Percentiles rank a stretch among this genome's conserved stretches.
Evolutionary conservation across 2,797 vertebrate species (phyloP).

Genomic region (Masticophis lateralis): DNA sequence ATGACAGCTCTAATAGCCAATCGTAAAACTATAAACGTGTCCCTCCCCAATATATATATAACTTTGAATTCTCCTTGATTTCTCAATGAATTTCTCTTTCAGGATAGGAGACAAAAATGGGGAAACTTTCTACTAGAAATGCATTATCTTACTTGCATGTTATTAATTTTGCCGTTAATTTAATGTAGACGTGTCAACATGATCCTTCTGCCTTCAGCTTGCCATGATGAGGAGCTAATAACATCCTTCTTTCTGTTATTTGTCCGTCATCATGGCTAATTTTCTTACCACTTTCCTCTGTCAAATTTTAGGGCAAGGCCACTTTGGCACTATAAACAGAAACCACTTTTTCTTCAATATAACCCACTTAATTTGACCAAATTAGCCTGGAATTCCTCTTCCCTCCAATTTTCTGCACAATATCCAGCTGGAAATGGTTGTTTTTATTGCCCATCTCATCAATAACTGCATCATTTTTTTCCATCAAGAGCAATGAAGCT

Average conservation of each 20-base stretch:
- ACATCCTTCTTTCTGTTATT: not conserved
- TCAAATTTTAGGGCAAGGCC: not conserved
- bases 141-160: not conserved
- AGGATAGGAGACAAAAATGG: not conserved
- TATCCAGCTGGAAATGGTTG: not conserved
- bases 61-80: not conserved
- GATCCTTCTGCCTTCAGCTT: not conserved
- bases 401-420: not conserved
- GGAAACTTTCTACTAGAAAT: not conserved
- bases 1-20: not conserved
- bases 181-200: not conserved
- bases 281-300: not conserved
- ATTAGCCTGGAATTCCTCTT: not conserved
- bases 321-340: not conserved
- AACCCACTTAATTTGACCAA: not conserved
- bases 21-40: not conserved
- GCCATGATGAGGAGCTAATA: not conserved
- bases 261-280: not conserved
- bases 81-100: not conserved
- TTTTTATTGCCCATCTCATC: not conserved
- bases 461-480: not conserved
- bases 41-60: not conserved
- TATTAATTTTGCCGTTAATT: not conserved
- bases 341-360: not conserved
- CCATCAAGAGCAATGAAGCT: not conserved